These are phyloP conservation scores for Emydoidea blandingii DNA, from an alignment of 2,797 vertebrate species.

Conservation along the genomic window DNA sequence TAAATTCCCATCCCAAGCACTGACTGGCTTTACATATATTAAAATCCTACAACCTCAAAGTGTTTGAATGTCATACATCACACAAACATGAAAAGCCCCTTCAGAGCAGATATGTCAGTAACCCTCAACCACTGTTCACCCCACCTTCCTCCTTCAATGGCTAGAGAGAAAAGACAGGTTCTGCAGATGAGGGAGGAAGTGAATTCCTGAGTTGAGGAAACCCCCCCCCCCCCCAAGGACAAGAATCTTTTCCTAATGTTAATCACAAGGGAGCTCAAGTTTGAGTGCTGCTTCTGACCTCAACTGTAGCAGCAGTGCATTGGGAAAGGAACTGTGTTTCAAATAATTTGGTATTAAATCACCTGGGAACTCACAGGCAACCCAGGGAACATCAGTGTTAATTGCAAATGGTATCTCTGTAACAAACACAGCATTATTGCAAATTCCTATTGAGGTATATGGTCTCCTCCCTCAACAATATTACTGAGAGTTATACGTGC, in stretches of 20 bases:
- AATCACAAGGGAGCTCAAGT: constrained; percentile 12
- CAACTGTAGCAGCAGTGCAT: neutral
- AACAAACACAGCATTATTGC: neutral
- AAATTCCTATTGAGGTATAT: neutral
- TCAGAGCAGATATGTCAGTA: neutral
- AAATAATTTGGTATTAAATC: constrained; percentile 12
- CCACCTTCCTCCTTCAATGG: neutral
- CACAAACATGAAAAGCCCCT: neutral
- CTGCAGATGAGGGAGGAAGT: neutral
- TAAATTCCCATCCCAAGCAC: neutral
- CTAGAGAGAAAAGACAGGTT: constrained; percentile 17
- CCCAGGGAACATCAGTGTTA: neutral
- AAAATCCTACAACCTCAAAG: neutral
- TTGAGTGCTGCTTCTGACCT: constrained; percentile 14
- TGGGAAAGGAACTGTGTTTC: neutral
- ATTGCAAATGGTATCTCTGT: neutral
- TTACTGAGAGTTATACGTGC: neutral
- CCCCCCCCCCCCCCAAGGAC: neutral
- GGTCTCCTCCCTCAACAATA: neutral
- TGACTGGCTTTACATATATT: neutral
- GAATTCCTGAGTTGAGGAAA: neutral
- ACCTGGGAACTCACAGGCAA: neutral
- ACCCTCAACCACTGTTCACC: neutral
- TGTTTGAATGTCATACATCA: neutral
- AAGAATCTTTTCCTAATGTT: constrained; percentile 31